Base-by-base conservation (phyloP, 2,113 vertebrate species). In the Onychostoma macrolepis region DNA sequence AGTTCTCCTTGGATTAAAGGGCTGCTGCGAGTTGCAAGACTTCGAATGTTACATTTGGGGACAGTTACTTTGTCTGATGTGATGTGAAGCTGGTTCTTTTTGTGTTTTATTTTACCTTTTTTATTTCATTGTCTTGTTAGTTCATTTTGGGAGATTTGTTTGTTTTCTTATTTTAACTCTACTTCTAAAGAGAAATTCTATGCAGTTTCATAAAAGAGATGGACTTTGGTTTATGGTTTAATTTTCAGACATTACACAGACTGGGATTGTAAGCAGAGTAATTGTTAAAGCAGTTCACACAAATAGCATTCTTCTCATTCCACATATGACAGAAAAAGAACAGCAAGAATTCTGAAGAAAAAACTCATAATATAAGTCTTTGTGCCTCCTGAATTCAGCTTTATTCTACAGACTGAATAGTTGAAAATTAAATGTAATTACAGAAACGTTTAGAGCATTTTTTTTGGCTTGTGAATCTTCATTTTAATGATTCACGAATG, bases 261-360 rank as follows among this genome's bases (percentile, higher is more conserved):
- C 11, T n/a, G 61, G 24, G 21, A 17, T 69, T 69, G 78, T 43
- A 63, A 5, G 61, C 11, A n/a, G n/a, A 13, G 33, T 4, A 38
- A 79, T 28, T 17, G 63, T 69, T 83, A 50, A 83, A 69, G 0
- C 17, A 9, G 33, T 36, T 71, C 11, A 2, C 11, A 4, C 43
- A 71, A 50, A 28, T 81, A 13, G 7, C 65, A 82, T 86, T 81
- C 78, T 74, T 80, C 30, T n/a, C 78, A 75, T 81, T 81, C 78
- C 50, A 81, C 6, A 43, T 33, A 67, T 61, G 21, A n/a, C 33
- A 61, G 19, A 9, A 43, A 41, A 78, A 78, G 6, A 80, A 53
- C 19, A 78, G 19, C 24, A 13, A 2, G 61, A 45, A 36, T 48
- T 24, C 21, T 33, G 6, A 21, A 6, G 43, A 84, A 74, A 61